These are phyloP conservation scores for Spondyliosoma cantharus DNA, from an alignment of 2,797 vertebrate genomes.

Conservation along the genomic window DNA sequence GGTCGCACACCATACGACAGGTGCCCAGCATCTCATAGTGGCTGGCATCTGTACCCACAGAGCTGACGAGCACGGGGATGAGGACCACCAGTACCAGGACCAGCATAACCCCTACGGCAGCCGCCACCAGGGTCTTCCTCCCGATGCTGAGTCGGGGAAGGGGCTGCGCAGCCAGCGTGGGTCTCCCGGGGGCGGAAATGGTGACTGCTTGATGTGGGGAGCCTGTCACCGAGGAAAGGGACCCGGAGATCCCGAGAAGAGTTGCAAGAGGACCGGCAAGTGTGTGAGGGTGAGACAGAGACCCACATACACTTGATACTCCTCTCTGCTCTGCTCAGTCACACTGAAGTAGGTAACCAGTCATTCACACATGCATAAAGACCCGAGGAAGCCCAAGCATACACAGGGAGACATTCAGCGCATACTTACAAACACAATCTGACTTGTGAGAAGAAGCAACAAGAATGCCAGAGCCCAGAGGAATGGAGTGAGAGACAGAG, in stretches of 20 bases:
- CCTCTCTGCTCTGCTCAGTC: constrained; percentile 74
- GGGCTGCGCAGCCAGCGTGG: constrained; percentile 91
- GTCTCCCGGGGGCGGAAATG: constrained; percentile 91
- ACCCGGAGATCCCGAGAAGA: constrained; percentile 76
- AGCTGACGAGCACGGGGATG: constrained; percentile 97
- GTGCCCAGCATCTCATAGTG: constrained; percentile 98
- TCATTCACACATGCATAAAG: constrained; percentile 72
- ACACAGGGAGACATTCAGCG: constrained; percentile 72
- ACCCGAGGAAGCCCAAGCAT: constrained; percentile 60
- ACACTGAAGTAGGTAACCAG: constrained; percentile 68
- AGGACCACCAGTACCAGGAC: constrained; percentile 95
- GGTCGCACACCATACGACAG: constrained; percentile 97
- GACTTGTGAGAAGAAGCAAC: constrained; percentile 79
- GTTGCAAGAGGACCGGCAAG: constrained; percentile 74
- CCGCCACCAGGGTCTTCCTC: constrained; percentile 94
- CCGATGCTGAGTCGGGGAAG: constrained; percentile 94
- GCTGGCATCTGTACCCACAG: constrained; percentile 89
- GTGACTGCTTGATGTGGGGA: constrained; percentile 88
- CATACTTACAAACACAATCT: constrained; percentile 77
- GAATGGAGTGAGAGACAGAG: constrained; percentile 75
- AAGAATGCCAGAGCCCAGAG: constrained; percentile 78
- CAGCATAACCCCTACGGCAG: constrained; percentile 95
- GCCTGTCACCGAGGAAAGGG: constrained; percentile 79
- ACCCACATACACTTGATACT: constrained; percentile 80
- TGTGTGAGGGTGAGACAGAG: constrained; percentile 77